Conservation (phyloP, 2,113 vertebrate species). For the Gasterosteus aculeatus region DNA sequence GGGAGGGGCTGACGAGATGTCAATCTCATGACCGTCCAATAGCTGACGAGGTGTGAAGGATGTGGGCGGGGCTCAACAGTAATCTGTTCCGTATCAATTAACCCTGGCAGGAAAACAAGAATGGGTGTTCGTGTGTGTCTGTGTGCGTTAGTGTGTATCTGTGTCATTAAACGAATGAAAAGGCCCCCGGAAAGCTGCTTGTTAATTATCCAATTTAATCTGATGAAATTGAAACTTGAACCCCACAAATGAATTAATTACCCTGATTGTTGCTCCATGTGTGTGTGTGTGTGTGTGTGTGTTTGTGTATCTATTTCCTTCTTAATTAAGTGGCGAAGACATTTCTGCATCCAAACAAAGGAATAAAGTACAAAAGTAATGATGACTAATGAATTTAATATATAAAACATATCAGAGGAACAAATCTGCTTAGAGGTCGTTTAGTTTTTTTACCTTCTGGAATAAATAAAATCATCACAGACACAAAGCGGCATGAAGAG, state of each 20-base stretch:
- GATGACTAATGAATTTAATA: not conserved
- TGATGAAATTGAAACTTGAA: slow-evolving; percentile 78
- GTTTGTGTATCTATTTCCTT: slow-evolving; percentile 1
- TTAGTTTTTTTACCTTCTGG: not conserved
- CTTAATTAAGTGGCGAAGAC: slow-evolving; percentile 28
- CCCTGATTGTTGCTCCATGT: slow-evolving; percentile 53
- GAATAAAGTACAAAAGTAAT: not conserved
- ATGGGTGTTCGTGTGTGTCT: slow-evolving; percentile 8
- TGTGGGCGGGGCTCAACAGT: slow-evolving; percentile 33
- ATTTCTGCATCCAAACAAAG: slow-evolving; percentile 15
- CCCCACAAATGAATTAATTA: slow-evolving; percentile 77
- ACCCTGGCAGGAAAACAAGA: slow-evolving; percentile 52
- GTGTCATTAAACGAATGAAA: slow-evolving; percentile 34
- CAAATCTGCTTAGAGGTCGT: not conserved
- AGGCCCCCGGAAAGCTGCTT: slow-evolving; percentile 66
- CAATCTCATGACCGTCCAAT: slow-evolving; percentile 18
- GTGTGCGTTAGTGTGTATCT: slow-evolving; percentile 12
- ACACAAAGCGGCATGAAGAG: not conserved
- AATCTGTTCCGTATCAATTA: slow-evolving; percentile 40
- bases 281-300: slow-evolving; percentile 23
- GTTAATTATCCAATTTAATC: slow-evolving; percentile 80
- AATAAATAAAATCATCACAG: slow-evolving; percentile 6
- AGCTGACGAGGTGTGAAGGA: not conserved
- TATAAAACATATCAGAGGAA: not conserved
- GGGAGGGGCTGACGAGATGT: slow-evolving; percentile 7